Percentiles rank a stretch among this genome's conserved stretches.
These are phyloP conservation scores for Tachuris rubrigastra DNA, from an alignment of 2,113 vertebrate genomes.

Conservation along the genomic window DNA sequence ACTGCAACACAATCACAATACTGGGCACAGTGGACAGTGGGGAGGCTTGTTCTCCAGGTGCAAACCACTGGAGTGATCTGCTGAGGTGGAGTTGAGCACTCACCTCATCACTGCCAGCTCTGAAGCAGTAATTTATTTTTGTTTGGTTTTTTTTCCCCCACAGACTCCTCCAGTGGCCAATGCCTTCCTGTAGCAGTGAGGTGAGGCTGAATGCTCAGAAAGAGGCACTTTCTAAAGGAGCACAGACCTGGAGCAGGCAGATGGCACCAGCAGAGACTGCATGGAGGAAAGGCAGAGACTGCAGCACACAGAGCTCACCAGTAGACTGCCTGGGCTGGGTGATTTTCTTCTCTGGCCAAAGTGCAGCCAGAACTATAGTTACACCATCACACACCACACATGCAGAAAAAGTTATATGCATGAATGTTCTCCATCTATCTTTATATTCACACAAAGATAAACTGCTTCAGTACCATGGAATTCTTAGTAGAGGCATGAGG, in stretches of 20 bases:
- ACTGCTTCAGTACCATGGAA: not conserved
- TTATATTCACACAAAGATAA: not conserved
- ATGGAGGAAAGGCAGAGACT: fast-evolving
- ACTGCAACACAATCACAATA: not conserved
- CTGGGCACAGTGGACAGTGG: fast-evolving
- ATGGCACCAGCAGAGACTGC: not conserved
- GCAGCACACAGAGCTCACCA: not conserved
- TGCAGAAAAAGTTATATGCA: not conserved
- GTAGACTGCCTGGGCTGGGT: fast-evolving
- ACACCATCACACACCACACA: not conserved
- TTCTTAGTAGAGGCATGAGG: not conserved
- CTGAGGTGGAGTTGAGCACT: not conserved
- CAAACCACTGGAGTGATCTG: not conserved
- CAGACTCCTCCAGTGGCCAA: fast-evolving
- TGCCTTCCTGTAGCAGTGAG: not conserved
- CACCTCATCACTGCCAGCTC: not conserved
- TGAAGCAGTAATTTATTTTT: not conserved
- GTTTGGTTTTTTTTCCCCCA: not conserved
- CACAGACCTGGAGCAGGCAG: not conserved
- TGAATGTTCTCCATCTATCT: not conserved
- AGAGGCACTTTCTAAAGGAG: not conserved
- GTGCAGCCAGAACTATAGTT: not conserved
- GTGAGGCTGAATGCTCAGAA: not conserved
- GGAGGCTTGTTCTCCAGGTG: not conserved
- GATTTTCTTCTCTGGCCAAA: not conserved